Conservation (phyloP, 2,888 invertebrate species). For the Asteroscopus sphinx region DNA sequence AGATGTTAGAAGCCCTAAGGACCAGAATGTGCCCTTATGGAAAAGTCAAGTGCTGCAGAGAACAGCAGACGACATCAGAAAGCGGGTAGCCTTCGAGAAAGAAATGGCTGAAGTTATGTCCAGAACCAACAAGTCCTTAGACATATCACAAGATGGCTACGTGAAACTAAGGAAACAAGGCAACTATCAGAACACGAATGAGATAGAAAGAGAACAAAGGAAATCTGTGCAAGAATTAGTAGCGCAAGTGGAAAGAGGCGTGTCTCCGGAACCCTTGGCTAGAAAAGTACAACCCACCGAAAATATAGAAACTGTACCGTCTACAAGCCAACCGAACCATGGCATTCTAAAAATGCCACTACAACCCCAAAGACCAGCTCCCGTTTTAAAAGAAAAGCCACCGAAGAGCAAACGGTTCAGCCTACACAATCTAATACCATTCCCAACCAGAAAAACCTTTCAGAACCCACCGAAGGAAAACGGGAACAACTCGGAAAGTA, state of each 20-base stretch:
- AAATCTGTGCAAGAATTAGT: constrained; percentile 91
- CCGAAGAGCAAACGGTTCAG: constrained; percentile 86
- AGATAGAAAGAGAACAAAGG: constrained; percentile 76
- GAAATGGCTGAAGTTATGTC: constrained; percentile 78
- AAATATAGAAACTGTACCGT: constrained; percentile 60
- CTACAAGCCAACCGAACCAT: constrained; percentile 68
- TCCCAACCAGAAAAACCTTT: constrained; percentile 86
- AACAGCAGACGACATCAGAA: constrained; percentile 84
- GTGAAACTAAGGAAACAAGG: constrained; percentile 82
- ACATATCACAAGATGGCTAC: constrained; percentile 87
- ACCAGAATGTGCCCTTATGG: constrained; percentile 74
- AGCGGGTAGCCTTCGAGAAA: constrained; percentile 79
- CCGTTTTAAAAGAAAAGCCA: constrained; percentile 84
- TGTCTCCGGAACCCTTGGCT: constrained; percentile 79
- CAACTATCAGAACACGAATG: constrained; percentile 66
- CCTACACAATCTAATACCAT: constrained; percentile 86
- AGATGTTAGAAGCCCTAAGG: constrained; percentile 63
- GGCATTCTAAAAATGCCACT: constrained; percentile 83
- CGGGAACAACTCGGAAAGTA: constrained; percentile 89
- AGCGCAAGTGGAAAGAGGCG: constrained; percentile 89
- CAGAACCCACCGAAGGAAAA: constrained; percentile 85
- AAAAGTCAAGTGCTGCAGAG: constrained; percentile 86
- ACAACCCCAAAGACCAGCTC: constrained; percentile 84
- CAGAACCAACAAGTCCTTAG: constrained; percentile 77
- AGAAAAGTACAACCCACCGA: constrained; percentile 75